Conservation (phyloP, 2,888 invertebrate species). For the Tryphoninae sp. region DNA sequence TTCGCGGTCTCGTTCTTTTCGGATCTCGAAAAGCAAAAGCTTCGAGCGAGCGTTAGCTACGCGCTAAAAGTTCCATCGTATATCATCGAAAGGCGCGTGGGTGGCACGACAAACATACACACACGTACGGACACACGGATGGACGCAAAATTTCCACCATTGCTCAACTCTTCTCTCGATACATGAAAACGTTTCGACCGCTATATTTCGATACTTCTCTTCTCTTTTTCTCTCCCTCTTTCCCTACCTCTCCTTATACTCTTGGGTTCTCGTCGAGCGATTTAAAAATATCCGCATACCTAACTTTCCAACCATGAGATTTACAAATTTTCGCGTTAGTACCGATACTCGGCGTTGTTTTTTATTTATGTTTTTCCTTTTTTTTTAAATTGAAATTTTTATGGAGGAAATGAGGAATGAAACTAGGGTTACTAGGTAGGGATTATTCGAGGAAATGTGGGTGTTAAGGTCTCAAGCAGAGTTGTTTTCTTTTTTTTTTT, state of each 20-base stretch:
- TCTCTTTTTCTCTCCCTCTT: conserved; percentile 8
- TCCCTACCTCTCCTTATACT: not conserved
- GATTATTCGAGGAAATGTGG: too few species aligned
- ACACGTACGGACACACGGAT: not conserved
- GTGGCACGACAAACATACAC: conserved; percentile 19
- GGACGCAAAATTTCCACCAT: conserved; percentile 20
- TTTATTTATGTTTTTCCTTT: not conserved
- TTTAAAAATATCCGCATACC: conserved; percentile 71
- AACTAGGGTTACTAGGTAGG: too few species aligned
- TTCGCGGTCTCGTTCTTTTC: conserved; percentile 9
- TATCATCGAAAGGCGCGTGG: conserved; percentile 48
- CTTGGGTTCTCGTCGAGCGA: conserved; percentile 42
- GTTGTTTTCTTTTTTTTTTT: too few species aligned
- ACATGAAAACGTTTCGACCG: conserved; percentile 25
- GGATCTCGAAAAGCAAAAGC: not conserved
- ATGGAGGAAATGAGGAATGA: not conserved
- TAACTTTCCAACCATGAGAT: conserved; percentile 51
- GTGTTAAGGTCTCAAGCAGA: too few species aligned
- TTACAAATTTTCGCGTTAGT: conserved; percentile 43
- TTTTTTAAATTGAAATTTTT: not conserved
- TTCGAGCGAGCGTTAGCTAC: not conserved
- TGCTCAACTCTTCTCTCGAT: conserved; percentile 24
- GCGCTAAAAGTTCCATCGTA: conserved; percentile 35
- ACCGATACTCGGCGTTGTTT: not conserved
- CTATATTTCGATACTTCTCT: conserved; percentile 16